Conservation (phyloP, 2,113 vertebrate species). For the Atherinomorus stipes region DNA sequence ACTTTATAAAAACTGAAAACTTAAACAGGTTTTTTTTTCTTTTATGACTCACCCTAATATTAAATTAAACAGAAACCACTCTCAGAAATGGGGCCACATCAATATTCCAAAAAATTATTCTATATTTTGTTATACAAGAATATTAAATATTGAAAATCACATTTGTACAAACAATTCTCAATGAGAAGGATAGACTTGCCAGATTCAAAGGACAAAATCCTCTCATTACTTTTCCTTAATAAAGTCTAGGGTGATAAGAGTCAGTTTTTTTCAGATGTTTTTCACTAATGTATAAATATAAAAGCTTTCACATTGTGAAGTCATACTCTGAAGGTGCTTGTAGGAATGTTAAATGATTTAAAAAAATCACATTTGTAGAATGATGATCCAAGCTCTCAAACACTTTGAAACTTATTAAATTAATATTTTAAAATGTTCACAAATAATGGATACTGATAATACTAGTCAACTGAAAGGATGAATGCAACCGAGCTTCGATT, state of each 20-base stretch:
- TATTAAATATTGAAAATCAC: slow-evolving; percentile 76
- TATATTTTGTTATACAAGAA: slow-evolving; percentile 84
- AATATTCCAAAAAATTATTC: slow-evolving; percentile 86
- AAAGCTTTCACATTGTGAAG: slow-evolving; percentile 35
- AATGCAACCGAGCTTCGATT: background rate
- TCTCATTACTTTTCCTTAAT: slow-evolving; percentile 38
- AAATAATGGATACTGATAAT: slow-evolving; percentile 51
- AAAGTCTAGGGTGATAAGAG: slow-evolving; percentile 50
- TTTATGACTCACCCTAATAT: slow-evolving; percentile 70
- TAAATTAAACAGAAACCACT: slow-evolving; percentile 77
- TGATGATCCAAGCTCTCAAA: slow-evolving; percentile 27
- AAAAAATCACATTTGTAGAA: slow-evolving; percentile 34
- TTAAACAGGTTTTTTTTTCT: slow-evolving; percentile 57
- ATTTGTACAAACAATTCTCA: slow-evolving; percentile 70
- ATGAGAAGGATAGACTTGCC: slow-evolving; percentile 25
- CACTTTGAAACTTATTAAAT: slow-evolving; percentile 11
- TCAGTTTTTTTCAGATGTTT: slow-evolving; percentile 23
- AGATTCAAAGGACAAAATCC: slow-evolving; percentile 53
- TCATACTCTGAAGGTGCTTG: slow-evolving; percentile 32
- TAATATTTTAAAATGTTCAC: slow-evolving; percentile 10
- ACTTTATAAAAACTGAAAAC: slow-evolving; percentile 80
- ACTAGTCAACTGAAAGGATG: slow-evolving; percentile 44
- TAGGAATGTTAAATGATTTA: slow-evolving; percentile 19
- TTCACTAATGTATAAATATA: slow-evolving; percentile 35
- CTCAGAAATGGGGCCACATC: slow-evolving; percentile 81